Conservation (phyloP, 2,797 vertebrate species). For the Bovichtus diacanthus region DNA sequence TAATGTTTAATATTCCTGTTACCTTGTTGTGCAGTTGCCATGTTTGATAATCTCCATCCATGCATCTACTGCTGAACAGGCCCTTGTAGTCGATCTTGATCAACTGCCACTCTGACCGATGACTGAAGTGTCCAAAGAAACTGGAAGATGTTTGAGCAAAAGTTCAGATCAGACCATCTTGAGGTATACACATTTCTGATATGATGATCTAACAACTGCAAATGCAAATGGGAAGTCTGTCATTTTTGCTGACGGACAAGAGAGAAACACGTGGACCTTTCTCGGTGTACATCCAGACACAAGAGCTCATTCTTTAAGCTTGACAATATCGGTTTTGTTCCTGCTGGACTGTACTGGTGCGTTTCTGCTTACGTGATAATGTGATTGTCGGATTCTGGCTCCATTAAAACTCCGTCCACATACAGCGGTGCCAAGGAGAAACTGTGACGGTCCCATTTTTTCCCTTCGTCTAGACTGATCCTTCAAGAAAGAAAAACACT, state of each 20-base stretch:
- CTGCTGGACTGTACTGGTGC: constrained; percentile 12
- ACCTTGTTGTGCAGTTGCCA: constrained; percentile 98
- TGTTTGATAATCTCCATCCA: constrained; percentile 93
- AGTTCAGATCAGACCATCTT: constrained; percentile 16
- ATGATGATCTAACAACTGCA: neutral
- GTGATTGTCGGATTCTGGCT: constrained; percentile 94
- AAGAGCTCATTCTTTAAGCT: constrained; percentile 23
- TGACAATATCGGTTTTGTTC: constrained; percentile 47
- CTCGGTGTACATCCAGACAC: constrained; percentile 42
- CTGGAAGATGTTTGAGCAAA: constrained; percentile 71
- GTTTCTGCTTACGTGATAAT: constrained; percentile 95
- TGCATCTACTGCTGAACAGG: constrained; percentile 90
- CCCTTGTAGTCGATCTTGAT: constrained; percentile 97
- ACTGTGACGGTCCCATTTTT: constrained; percentile 93
- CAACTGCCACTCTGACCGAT: constrained; percentile 96
- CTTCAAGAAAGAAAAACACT: constrained; percentile 76
- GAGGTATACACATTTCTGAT: neutral
- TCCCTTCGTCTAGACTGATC: constrained; percentile 96
- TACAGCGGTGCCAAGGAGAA: constrained; percentile 94
- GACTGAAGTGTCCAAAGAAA: constrained; percentile 96
- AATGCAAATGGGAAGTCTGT: constrained; percentile 13
- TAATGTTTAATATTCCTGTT: constrained; percentile 58
- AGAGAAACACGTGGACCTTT: constrained; percentile 17
- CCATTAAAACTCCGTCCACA: constrained; percentile 96
- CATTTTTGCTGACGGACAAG: constrained; percentile 8